Evolutionary conservation across 2,888 invertebrate species (phyloP).

Genomic region (Ypsolopha scabrella): DNA sequence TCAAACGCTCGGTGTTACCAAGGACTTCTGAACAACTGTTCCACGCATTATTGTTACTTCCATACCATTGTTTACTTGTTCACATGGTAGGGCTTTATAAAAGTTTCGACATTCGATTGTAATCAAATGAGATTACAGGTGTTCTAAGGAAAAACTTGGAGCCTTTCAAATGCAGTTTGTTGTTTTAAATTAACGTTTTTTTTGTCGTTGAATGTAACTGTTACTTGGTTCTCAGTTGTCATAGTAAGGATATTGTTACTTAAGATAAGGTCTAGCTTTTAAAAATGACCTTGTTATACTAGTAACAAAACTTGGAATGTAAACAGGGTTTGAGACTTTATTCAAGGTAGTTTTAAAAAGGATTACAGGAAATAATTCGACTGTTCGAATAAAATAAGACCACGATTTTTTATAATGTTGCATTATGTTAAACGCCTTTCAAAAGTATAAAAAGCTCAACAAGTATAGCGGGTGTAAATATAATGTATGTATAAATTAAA

Average conservation of each 20-base stretch:
- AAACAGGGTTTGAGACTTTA: too few relatives aligned
- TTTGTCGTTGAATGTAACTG: neutral
- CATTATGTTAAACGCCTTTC: too few relatives aligned
- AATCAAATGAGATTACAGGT: constrained; percentile 29
- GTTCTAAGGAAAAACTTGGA: constrained; percentile 14
- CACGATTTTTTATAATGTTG: too few relatives aligned
- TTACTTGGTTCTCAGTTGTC: neutral
- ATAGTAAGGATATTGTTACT: neutral
- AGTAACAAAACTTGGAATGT: too few relatives aligned
- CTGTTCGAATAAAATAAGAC: too few relatives aligned
- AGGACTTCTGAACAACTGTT: constrained; percentile 6
- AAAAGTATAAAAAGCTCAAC: too few relatives aligned
- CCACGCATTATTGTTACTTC: constrained; percentile 30
- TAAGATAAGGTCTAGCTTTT: neutral
- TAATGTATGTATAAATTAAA: too few relatives aligned
- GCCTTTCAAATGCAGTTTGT: constrained; percentile 5
- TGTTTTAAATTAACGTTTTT: neutral
- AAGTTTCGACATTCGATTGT: constrained; percentile 43
- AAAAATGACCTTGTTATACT: too few relatives aligned
- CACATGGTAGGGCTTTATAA: constrained; percentile 36
- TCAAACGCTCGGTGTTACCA: too few relatives aligned
- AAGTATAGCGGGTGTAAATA: too few relatives aligned
- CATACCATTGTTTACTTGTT: constrained; percentile 40
- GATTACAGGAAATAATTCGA: too few relatives aligned
- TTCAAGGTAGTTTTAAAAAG: too few relatives aligned